A percentile compares a stretch with the other conserved stretches of the same genome.
Evolutionary conservation across 2,113 vertebrate genomes (phyloP).

Genomic region (Thomomys bottae): DNA sequence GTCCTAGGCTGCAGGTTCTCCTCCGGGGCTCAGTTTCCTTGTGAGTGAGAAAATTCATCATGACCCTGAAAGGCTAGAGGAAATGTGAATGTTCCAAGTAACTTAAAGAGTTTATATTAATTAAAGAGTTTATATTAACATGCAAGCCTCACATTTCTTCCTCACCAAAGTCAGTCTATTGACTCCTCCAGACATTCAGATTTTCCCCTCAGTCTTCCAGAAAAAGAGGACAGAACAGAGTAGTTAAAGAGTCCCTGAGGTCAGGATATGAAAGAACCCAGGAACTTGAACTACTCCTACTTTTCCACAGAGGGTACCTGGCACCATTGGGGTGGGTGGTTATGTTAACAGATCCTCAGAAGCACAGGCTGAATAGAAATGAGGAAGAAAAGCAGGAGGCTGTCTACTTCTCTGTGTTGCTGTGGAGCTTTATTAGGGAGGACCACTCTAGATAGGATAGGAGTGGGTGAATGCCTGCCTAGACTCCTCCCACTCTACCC

Average conservation of each 20-base stretch:
- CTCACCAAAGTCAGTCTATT: not conserved
- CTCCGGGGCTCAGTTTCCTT: constrained; percentile 5
- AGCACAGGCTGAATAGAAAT: not conserved
- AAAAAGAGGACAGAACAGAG: not conserved
- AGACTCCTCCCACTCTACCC: not conserved
- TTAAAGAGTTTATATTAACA: not conserved
- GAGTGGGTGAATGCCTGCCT: not conserved
- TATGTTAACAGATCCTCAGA: constrained; percentile 9
- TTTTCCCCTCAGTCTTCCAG: not conserved
- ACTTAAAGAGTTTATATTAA: not conserved
- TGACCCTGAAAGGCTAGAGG: not conserved
- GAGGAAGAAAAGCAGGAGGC: constrained; percentile 16
- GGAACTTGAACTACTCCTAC: not conserved
- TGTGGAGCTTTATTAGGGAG: not conserved
- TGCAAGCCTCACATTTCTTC: not conserved
- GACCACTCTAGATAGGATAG: not conserved
- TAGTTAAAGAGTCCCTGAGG: not conserved
- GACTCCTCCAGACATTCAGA: not conserved
- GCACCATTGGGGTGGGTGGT: constrained; percentile 20
- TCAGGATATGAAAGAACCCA: not conserved
- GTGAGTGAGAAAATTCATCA: not conserved
- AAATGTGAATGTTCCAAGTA: not conserved
- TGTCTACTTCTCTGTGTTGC: not conserved
- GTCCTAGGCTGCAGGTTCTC: not conserved
- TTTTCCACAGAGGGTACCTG: not conserved